A percentile compares a stretch with the other conserved stretches of the same genome.
Conservation (phyloP, 2,797 vertebrate species). For the Acanthurus tractus region DNA sequence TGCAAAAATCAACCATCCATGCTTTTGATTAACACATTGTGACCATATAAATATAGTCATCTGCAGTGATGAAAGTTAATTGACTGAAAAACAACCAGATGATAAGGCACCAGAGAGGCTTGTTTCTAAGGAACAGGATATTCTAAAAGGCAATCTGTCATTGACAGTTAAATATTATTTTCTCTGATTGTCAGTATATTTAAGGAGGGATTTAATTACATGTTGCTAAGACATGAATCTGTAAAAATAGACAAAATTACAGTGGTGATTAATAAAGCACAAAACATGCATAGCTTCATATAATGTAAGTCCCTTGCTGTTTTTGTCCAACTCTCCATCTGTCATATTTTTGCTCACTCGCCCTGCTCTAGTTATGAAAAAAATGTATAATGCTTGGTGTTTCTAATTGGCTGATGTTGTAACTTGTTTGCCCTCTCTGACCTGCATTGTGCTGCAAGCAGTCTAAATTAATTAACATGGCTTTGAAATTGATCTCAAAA, state of each 20-base stretch:
- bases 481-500: constrained; percentile 85
- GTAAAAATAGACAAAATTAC: constrained; percentile 38
- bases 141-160: constrained; percentile 74
- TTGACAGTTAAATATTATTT: constrained; percentile 56
- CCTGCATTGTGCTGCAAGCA: constrained; percentile 83
- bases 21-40: constrained; percentile 81
- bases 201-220: constrained; percentile 52
- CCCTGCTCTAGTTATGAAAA: constrained; percentile 63
- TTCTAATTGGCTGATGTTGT: constrained; percentile 85
- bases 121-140: constrained; percentile 65
- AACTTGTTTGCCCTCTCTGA: constrained; percentile 84
- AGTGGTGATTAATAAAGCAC: constrained; percentile 40
- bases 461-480: constrained; percentile 85
- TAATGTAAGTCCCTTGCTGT: constrained; percentile 34
- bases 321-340: constrained; percentile 56
- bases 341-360: constrained; percentile 58
- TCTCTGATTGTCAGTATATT: constrained; percentile 33
- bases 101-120: constrained; percentile 69
- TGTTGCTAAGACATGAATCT: constrained; percentile 28
- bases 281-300: constrained; percentile 19
- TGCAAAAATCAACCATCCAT: constrained; percentile 76
- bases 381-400: constrained; percentile 70
- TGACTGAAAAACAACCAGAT: constrained; percentile 80
- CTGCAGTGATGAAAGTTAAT: constrained; percentile 80
- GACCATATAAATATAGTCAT: constrained; percentile 79